Evolutionary conservation across 64 coral and sea anemone genomes (phyloP), one percentile per base, ranked within the genome.

Genomic region (Porites australiensis): DNA sequence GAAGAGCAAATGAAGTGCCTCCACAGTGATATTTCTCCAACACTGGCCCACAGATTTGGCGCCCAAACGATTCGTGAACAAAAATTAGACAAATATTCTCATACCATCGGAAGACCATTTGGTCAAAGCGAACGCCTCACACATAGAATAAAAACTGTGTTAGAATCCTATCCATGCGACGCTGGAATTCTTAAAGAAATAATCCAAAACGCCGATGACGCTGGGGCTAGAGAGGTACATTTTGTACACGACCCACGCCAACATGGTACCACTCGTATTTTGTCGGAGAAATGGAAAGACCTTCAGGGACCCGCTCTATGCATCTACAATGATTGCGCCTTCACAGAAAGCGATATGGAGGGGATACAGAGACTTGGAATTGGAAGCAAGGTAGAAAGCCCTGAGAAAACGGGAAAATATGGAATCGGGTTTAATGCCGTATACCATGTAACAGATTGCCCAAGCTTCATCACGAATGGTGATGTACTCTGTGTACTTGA

Each of bases 221-320:
- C 96, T 62, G n/a, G 93, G 50, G 88, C 96, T 37, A 95, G 94
- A 52, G 90, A 95, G 58, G 58, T 98, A 70, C 96, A 98, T 61
- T 90, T 98, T 57, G 72, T 98, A 54, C 93, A 95, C 75, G 96
- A 98, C 55, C 90, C 90, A 15, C 94, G 96, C 20, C 87, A 93
- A 37, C 94, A 95, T 69, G 90, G 81, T 22, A 95, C 90, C 23
- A 89, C 88, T 13, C 73, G 87, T 50, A 88, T 98, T 47, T 82
- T 98, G 44, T 93, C 77, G 27, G 82, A 98, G 48, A 53, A 61
- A 15, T 95, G 94, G 90, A 90, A 98, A 90, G 90, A 98, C 5
- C 79, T 98, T 50, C 96, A 98, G 83, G 96, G 96, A 11, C 96
- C 96, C 21, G 96, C 96, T 27, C 47, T 98, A 13, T 98, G 96